Evolutionary conservation across 2,797 vertebrate genomes (phyloP), one percentile per base, ranked within the genome.

Genomic region (Gambelia wislizenii): DNA sequence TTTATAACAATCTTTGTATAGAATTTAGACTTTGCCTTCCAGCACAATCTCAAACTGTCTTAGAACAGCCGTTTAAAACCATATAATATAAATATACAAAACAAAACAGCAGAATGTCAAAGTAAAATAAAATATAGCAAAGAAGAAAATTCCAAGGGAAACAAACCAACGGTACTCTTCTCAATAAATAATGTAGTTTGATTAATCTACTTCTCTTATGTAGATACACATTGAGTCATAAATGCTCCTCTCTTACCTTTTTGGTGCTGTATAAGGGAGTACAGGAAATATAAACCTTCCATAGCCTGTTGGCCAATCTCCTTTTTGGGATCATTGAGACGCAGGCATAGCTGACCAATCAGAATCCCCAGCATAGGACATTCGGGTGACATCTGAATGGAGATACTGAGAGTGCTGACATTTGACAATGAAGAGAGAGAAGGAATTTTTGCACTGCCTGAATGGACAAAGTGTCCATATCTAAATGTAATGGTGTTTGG

Each of bases 321-420:
- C 47, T 92, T 89, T 0, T 92, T 92, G 7, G 94, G 94, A 72
- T 96, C 95, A 52, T 91, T 93, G 0, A 95, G 16, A 14, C 89
- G 91, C 42, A 95, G 88, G 52, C 93, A 49, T 78, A 96, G 93
- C 77, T 93, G 94, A 72, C 95, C 95, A 75, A 96, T 88, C 16
- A 96, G 91, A 44, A 92, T 61, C 6, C 95, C 95, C 75, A 93
- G 91, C 0, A 47, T 83, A 4, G 92, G 94, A 83, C 93, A 94
- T 47, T 88, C 91, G 52, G 85, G 88, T 27, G 89, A 85, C 36
- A 92, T 70, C 96, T 96, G 89, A 91, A 44, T 36, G 42, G 79
- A 88, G 56, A 88, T 49, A 75, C 49, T 47, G 61, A 88, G 42
- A 88, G 33, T 61, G 54, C 39, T 61, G 39, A 2, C 52, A 22